phyloP scores from a whole-genome alignment of 2,113 vertebrate species.

The Rhodinocichla rosea region DNA sequence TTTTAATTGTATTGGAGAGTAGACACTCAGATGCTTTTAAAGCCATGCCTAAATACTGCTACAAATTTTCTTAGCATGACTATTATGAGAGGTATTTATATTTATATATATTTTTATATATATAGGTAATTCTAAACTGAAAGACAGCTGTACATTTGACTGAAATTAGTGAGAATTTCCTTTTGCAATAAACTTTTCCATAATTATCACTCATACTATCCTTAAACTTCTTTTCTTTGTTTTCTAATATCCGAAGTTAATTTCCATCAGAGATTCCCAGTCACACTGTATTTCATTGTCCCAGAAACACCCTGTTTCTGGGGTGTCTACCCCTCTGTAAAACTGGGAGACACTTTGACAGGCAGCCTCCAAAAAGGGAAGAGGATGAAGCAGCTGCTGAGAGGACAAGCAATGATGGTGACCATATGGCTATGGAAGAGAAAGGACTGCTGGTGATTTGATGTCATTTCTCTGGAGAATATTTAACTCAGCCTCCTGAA shows the following conservation, averaged over 20 bases:
- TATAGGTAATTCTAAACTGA: background rate
- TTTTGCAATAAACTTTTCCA: background rate
- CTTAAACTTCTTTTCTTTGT: background rate
- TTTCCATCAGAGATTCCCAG: background rate
- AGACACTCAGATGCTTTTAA: fast-evolving
- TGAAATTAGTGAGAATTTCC: background rate
- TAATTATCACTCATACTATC: background rate
- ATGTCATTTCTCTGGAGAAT: background rate
- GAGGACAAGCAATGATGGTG: background rate
- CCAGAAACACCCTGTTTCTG: no score
- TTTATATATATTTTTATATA: no score
- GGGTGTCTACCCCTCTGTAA: fast-evolving
- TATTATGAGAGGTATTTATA: background rate
- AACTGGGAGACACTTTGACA: background rate
- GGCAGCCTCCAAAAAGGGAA: background rate
- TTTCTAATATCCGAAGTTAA: background rate
- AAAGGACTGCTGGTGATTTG: background rate
- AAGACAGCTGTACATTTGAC: background rate
- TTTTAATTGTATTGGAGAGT: background rate
- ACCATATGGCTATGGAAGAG: background rate
- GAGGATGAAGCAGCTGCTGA: background rate
- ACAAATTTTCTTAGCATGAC: background rate
- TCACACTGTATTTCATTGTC: background rate
- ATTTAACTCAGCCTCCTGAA: background rate
- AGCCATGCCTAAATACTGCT: background rate